Evolutionary conservation across 2,888 invertebrate species (phyloP).

Genomic region (Lysandra bellargus): DNA sequence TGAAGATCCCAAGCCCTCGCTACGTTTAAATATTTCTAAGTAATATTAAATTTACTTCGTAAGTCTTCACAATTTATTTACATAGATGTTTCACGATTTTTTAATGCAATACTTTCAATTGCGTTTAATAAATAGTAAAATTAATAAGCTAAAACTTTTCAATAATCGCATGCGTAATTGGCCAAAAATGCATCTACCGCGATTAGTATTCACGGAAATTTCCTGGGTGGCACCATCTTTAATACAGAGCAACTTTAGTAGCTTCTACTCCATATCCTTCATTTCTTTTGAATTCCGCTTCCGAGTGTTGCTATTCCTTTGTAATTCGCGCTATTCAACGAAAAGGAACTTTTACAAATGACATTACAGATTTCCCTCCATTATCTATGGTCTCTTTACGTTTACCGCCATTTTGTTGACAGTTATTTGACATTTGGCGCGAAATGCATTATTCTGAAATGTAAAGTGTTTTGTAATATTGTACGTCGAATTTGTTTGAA

Average conservation of each 20-base stretch:
- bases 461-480: slow-evolving; percentile 5
- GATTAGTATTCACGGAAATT: background rate
- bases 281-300: background rate
- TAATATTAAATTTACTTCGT: no score
- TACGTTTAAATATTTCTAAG: background rate
- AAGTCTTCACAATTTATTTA: no score
- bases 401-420: slow-evolving; percentile 18
- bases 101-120: background rate
- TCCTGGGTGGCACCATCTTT: slow-evolving; percentile 7
- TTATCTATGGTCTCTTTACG: slow-evolving; percentile 2
- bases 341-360: slow-evolving; percentile 6
- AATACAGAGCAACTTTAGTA: background rate
- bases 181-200: background rate
- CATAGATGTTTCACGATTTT: background rate
- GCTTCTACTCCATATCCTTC: background rate
- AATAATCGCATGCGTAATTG: background rate
- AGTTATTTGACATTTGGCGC: slow-evolving; percentile 17
- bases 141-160: background rate
- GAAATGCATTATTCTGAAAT: slow-evolving; percentile 8
- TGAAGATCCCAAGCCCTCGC: background rate
- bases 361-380: slow-evolving; percentile 4
- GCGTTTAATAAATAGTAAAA: background rate
- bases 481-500: slow-evolving; percentile 24
- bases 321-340: slow-evolving; percentile 7
- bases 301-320: slow-evolving; percentile 11